phyloP scores from a whole-genome alignment of 2,797 vertebrate genomes.

The Argentina silus region DNA sequence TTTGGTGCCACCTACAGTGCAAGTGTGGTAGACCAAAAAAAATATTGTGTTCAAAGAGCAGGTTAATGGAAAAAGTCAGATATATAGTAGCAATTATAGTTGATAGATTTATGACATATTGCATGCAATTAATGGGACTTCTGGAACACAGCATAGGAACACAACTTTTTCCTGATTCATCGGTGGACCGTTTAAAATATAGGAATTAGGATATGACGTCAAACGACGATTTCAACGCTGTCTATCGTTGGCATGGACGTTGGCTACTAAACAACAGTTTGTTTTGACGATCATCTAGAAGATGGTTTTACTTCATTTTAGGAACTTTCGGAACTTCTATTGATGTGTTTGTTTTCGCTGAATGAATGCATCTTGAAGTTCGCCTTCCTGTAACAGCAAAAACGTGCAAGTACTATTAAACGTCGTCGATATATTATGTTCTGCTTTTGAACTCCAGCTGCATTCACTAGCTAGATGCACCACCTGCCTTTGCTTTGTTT shows the following conservation, averaged over 20 bases:
- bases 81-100: too few species aligned
- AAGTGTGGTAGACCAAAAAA: background rate
- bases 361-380: background rate
- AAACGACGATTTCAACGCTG: background rate
- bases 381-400: too few species aligned
- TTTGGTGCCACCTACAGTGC: background rate
- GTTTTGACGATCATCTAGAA: background rate
- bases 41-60: too few species aligned
- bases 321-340: background rate
- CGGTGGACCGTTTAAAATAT: slow-evolving; percentile 69
- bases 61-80: background rate
- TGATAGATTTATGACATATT: background rate
- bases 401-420: too few species aligned
- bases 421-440: background rate
- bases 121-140: too few species aligned
- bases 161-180: background rate
- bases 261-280: background rate
- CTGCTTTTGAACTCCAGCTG: background rate
- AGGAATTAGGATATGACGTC: slow-evolving; percentile 68
- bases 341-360: background rate
- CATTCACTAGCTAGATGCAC: slow-evolving; percentile 1
- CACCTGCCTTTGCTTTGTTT: background rate
- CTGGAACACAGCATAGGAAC: too few species aligned
- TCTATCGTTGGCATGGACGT: slow-evolving; percentile 39
- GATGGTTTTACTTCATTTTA: background rate